Base-by-base conservation (phyloP, 2,797 vertebrate species). In the Cacajao melanocephalus region DNA sequence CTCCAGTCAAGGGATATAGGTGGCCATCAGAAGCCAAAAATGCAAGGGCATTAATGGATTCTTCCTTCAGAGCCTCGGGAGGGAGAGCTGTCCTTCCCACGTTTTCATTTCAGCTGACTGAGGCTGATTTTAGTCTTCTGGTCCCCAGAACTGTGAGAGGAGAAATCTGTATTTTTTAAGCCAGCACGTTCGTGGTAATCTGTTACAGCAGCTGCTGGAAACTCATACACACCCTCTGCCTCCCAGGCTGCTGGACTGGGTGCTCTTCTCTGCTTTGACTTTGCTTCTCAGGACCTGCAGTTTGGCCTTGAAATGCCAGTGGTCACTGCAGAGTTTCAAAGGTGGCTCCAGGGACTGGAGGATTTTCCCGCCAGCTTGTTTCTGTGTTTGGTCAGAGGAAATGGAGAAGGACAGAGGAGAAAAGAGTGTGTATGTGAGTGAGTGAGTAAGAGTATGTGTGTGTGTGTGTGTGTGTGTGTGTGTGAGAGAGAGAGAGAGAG, bases 311-410 rank as follows among this genome's bases (percentile, higher is more conserved):
- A 58, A 81, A 72, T 67, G 50, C 33, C 33, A 64, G 93, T 36
- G 79, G 87, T 28, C 30, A 28, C 3, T 85, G 80, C 72, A 30
- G 2, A 39, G 22, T 90, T 97, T 92, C 48, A 92, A 48, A 92
- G 84, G 57, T 36, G 73, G 44, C 79, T 88, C 20, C 92, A 52
- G 82, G 36, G 11, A 80, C n/a, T n/a, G 39, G 78, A 96, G 76
- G 36, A 39, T 75, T 87, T 75, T 88, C 57, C 44, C 1, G 73
- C 41, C 48, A 61, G n/a, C 22, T 48, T 85, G 52, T 91, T 97
- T 94, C 83, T 73, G 39, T 96, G 89, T 33, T 96, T 87, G 64
- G 50, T 50, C 52, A 82, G 52, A 76, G 82, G 41, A 87, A 84
- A 33, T 80, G 76, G 64, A 64, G 79, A 70, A 76, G 22, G 30